These are phyloP conservation scores for Cossypha caffra DNA, from an alignment of 2,797 vertebrate genomes.

Conservation along the genomic window DNA sequence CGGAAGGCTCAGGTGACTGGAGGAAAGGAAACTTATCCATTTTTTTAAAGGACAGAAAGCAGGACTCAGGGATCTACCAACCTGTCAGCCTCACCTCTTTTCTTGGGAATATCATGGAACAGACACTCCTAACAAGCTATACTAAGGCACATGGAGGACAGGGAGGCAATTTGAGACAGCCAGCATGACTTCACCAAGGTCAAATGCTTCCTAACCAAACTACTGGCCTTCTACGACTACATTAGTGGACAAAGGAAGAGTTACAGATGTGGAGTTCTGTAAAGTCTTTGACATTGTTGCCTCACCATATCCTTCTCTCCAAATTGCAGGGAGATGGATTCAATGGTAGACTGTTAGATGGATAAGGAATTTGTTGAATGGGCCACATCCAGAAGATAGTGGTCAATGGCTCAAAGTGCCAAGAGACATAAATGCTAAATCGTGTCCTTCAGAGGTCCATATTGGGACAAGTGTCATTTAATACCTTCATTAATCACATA, in stretches of 20 bases:
- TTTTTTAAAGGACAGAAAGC: neutral
- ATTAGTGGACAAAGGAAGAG: neutral
- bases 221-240: neutral
- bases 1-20: neutral
- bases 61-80: neutral
- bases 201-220: neutral
- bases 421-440: accelerated
- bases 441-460: neutral
- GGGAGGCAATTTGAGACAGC: neutral
- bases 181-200: neutral
- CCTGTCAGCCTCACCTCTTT: neutral
- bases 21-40: neutral
- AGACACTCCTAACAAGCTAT: neutral
- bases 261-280: neutral
- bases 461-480: neutral
- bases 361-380: neutral
- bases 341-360: neutral
- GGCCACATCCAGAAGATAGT: neutral
- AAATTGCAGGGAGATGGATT: neutral
- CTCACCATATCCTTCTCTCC: neutral
- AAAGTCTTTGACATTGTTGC: neutral
- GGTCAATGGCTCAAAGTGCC: neutral
- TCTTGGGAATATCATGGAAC: neutral
- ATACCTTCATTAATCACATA: neutral
- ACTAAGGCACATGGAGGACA: neutral